phyloP scores from a whole-genome alignment of 2,888 invertebrate genomes.

The Malthinus flaveolus region DNA sequence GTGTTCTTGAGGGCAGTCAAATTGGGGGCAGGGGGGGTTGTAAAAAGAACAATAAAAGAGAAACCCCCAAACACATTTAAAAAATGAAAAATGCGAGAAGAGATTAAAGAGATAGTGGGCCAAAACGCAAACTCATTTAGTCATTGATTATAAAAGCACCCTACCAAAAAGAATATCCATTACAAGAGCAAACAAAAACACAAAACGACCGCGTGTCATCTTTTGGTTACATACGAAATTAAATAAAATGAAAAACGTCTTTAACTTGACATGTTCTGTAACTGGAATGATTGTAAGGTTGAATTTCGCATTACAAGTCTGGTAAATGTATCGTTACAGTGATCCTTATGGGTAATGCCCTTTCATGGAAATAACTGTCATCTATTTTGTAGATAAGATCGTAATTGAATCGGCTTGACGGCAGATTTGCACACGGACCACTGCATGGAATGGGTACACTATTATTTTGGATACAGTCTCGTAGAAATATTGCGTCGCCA shows the following conservation, averaged over 20 bases:
- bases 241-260: slow-evolving; percentile 51
- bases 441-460: slow-evolving; percentile 46
- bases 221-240: slow-evolving; percentile 47
- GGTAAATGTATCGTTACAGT: slow-evolving; percentile 35
- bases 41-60: slow-evolving; percentile 24
- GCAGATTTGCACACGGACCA: slow-evolving; percentile 56
- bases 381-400: slow-evolving; percentile 58
- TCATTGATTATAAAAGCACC: slow-evolving; percentile 37
- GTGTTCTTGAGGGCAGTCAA: too few relatives aligned
- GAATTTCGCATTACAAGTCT: slow-evolving; percentile 34
- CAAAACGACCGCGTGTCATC: slow-evolving; percentile 42
- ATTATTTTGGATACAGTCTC: slow-evolving; percentile 45
- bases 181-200: slow-evolving; percentile 37
- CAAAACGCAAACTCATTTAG: slow-evolving; percentile 38
- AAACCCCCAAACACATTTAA: slow-evolving; percentile 35
- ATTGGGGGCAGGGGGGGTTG: slow-evolving; percentile 14
- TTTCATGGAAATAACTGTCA: slow-evolving; percentile 58
- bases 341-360: slow-evolving; percentile 54
- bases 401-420: slow-evolving; percentile 58
- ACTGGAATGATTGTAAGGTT: slow-evolving; percentile 41
- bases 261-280: slow-evolving; percentile 45
- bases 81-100: slow-evolving; percentile 36
- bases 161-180: slow-evolving; percentile 35
- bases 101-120: slow-evolving; percentile 36
- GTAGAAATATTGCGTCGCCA: slow-evolving; percentile 40